phyloP scores from a whole-genome alignment of 2,888 invertebrate species.

The Thera obeliscata region DNA sequence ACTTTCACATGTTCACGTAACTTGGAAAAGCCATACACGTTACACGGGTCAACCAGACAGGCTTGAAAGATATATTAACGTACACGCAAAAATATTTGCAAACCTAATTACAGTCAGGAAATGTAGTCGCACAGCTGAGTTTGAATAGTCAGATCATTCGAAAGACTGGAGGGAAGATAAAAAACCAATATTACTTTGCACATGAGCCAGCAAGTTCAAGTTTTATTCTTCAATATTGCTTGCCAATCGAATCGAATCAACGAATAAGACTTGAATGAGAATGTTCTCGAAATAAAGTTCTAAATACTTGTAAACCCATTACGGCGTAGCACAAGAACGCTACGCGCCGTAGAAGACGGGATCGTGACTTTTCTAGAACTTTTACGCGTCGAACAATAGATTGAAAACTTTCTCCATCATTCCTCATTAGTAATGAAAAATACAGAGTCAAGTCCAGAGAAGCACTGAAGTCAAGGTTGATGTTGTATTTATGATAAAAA shows the following conservation, averaged over 20 bases:
- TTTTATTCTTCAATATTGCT: too few relatives aligned
- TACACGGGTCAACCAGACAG: slow-evolving; percentile 60
- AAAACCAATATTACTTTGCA: not conserved
- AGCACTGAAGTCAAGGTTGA: not conserved
- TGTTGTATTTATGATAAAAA: too few relatives aligned
- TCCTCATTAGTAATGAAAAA: not conserved
- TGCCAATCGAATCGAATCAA: too few relatives aligned
- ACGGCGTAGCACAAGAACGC: not conserved
- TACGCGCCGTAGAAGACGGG: slow-evolving; percentile 15
- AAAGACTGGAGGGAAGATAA: not conserved
- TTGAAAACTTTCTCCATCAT: slow-evolving; percentile 1
- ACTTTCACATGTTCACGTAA: slow-evolving; percentile 12
- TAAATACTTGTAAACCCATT: slow-evolving; percentile 1
- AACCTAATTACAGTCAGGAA: slow-evolving; percentile 70
- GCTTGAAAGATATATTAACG: slow-evolving; percentile 68
- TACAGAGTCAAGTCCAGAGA: not conserved
- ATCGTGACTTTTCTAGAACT: slow-evolving; percentile 3
- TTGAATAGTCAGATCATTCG: slow-evolving; percentile 4
- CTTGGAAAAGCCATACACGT: slow-evolving; percentile 39
- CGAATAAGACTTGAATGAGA: not conserved
- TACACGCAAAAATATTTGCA: slow-evolving; percentile 70
- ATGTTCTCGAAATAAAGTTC: not conserved
- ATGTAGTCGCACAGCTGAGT: slow-evolving; percentile 44
- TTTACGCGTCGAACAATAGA: slow-evolving; percentile 1
- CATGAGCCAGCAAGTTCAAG: not conserved